These are phyloP conservation scores for Platichthys stellatus DNA, from an alignment of 2,113 vertebrate genomes.

Conservation along the genomic window DNA sequence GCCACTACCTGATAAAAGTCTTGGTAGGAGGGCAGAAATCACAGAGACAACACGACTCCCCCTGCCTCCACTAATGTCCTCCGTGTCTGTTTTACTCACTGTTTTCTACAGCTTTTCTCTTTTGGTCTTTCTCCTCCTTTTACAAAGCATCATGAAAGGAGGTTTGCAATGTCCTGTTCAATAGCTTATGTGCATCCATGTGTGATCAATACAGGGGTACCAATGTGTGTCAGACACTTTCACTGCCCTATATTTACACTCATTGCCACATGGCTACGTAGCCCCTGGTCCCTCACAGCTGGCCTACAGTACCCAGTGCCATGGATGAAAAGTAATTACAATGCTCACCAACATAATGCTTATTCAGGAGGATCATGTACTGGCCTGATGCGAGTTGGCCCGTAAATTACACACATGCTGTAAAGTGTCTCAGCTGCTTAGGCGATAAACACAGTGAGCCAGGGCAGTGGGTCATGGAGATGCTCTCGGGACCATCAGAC, in stretches of 20 bases:
- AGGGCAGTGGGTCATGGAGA: constrained; percentile 44
- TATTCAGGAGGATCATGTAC: constrained; percentile 53
- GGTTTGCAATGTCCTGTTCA: constrained; percentile 1
- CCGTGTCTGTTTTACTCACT: background rate
- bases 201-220: constrained; percentile 29
- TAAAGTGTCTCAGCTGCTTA: constrained; percentile 45
- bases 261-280: constrained; percentile 43
- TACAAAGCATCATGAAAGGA: constrained; percentile 23
- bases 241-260: constrained; percentile 67
- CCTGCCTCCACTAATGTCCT: background rate
- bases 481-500: constrained; percentile 30
- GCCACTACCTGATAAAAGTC: constrained; percentile 32
- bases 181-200: constrained; percentile 45
- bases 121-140: constrained; percentile 4
- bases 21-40: constrained; percentile 35
- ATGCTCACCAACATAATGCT: constrained; percentile 45
- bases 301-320: constrained; percentile 24
- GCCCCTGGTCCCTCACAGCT: constrained; percentile 60
- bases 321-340: constrained; percentile 63
- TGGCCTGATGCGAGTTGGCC: constrained; percentile 56
- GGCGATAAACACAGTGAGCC: constrained; percentile 36
- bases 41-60: constrained; percentile 15
- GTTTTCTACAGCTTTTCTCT: constrained; percentile 1
- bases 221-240: constrained; percentile 61
- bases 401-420: constrained; percentile 63